Base-by-base conservation (phyloP, 2,113 vertebrate genomes). In the Turdus rufiventris region DNA sequence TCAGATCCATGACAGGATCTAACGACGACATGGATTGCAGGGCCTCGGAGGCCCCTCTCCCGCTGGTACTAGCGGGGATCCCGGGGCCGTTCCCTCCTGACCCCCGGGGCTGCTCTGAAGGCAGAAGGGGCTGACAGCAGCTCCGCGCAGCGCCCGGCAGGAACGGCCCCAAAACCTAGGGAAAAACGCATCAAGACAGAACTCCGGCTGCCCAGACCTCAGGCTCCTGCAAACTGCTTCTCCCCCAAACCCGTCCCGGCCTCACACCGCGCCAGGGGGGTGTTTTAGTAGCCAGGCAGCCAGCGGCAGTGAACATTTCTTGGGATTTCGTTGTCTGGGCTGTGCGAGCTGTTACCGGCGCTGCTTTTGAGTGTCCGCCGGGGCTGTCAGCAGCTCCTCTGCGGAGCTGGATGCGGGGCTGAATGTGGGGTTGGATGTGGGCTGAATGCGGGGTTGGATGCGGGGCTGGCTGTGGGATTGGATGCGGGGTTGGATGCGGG, bases 21-120 rank as follows among this genome's bases (percentile, higher is more conserved):
- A 4, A 4, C 18, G 47, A 18, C 47, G 23, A 20, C 40, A 5
- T 4, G 29, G 38, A 38, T 1, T 13, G 15, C 29, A 56, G 75
- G 1, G 7, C 18, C 26, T 29, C 9, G 29, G 42, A 28, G 9
- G 29, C 10, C 8, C 14, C 6, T 9, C 17, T 53, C 29, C 20
- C 36, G 0, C 33, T 1, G 43, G 24, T 5, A 1, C 9, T 0
- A 9, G 61, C 1, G 53, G 16, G 24, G 48, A 17, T 33, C 7
- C 57, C 6, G 26, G 3, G 9, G 54, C 72, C 18, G 13, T 7
- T 40, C 31, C 29, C 33, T 31, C 33, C 51, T 2, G 40, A n/a
- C 13, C 67, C 4, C 6, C 10, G 78, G 58, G 25, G 25, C 11
- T 16, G 56, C 8, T 24, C 17, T 9, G 53, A 4, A 8, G 74